These are phyloP conservation scores for Axinella damicornis DNA, from an alignment of 37 sponge, comb jelly and placozoan species.

Conservation along the genomic window DNA sequence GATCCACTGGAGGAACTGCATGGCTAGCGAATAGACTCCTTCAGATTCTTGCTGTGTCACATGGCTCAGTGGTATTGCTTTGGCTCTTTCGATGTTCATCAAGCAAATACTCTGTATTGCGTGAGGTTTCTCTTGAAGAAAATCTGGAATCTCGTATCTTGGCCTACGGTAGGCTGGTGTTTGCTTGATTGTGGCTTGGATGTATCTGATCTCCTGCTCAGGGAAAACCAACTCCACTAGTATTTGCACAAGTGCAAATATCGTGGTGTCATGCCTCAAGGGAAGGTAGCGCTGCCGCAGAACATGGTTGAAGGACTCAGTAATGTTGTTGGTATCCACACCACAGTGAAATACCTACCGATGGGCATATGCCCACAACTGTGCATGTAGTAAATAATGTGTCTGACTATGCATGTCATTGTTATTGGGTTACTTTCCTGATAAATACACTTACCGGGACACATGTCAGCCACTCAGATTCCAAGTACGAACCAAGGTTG, in stretches of 20 bases:
- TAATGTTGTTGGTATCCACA: constrained; percentile 51
- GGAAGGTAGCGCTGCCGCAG: constrained; percentile 37
- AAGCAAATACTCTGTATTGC: constrained; percentile 16
- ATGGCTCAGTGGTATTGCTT: neutral
- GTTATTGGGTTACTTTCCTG: neutral
- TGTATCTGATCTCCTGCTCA: constrained; percentile 39
- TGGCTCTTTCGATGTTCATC: constrained; percentile 31
- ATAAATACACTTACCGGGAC: constrained; percentile 13
- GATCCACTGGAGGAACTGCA: neutral
- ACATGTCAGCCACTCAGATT: constrained; percentile 34
- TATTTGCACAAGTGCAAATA: constrained; percentile 42
- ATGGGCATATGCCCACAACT: constrained; percentile 41
- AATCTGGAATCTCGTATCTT: constrained; percentile 24
- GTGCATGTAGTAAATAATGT: neutral
- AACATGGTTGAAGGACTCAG: constrained; percentile 42
- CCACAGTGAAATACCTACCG: constrained; percentile 17
- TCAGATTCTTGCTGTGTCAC: neutral
- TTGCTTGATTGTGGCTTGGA: neutral
- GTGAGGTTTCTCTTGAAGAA: constrained; percentile 20
- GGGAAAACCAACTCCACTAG: constrained; percentile 33
- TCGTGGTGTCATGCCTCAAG: constrained; percentile 21
- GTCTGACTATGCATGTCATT: no score
- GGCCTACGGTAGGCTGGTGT: constrained; percentile 23
- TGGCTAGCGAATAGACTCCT: neutral
- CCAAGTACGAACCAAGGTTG: constrained; percentile 25